Evolutionary conservation across 2,113 vertebrate species (phyloP), one percentile per base, ranked within the genome.

Genomic region (Cygnus buccinator): DNA sequence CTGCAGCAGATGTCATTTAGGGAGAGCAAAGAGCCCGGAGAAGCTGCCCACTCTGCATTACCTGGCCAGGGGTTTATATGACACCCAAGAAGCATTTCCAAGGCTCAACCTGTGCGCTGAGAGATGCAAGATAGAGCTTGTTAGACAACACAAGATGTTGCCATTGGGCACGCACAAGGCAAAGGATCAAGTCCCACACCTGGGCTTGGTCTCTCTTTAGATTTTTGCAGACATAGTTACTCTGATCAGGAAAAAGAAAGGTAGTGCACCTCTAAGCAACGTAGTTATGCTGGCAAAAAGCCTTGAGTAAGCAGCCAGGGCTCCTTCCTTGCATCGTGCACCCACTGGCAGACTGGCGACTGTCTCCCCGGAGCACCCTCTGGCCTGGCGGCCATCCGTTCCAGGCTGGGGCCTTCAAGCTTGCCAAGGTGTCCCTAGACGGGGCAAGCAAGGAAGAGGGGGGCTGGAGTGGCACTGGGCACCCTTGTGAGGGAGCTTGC

Each of bases 401-500:
- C 31, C 68, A 75, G 31, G 25, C 0, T n/a, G 63, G 20, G 29
- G 17, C 39, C 29, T 65, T 72, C 18, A 41, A 17, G 17, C 20
- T 75, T 57, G 33, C 41, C 71, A 76, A 13, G 10, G 13, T 21
- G 18, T 55, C 31, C 44, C 55, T 44, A 44, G 63, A 3, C 1
- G 4, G 61, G 21, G 29, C 26, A 85, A 35, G 58, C 20, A 41
- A 65, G 71, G 81, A 84, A 33, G 22, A 75, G 4, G 3, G 11
- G 43, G 52, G 23, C 43, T 41, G 52, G 17, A 78, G 29, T 14
- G 16, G 13, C 59, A 31, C 29, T 39, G 70, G 46, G 55, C 37
- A 23, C 20, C 11, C 20, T 66, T 0, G 0, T 6, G 19, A 54
- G 44, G 25, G n/a, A 86, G 41, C 31, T 25, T 48, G 6, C 11